Evolutionary conservation across 2,797 vertebrate genomes (phyloP), one percentile per base, ranked within the genome.

Genomic region (Labroides dimidiatus): DNA sequence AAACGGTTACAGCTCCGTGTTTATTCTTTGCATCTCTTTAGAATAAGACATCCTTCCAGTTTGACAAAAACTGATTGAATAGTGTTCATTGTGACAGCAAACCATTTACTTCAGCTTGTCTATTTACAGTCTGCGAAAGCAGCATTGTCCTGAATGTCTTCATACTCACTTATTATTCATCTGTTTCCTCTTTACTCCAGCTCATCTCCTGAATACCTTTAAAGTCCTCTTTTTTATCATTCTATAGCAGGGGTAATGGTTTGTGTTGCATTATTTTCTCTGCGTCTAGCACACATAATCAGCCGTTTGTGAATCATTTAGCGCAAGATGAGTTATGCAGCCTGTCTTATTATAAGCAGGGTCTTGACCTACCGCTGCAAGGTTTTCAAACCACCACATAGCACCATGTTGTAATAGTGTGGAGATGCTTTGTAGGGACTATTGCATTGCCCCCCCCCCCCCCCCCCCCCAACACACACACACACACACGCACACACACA

Each of bases 251-350:
- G 37, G 54, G 53, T 3, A 15, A 12, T 23, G 19, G 19, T 50
- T 58, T 52, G 16, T 20, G 12, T 58, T 53, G 20, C 4, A 27
- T 53, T n/a, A 10, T 45, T 30, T 30, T 43, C 14, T 10, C 9
- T 11, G 50, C 20, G 21, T 19, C 10, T 54, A 14, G 1, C 10
- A 16, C 24, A 53, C 30, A 66, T 41, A 59, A 45, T 10, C 21
- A 49, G 42, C 43, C 17, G 39, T 63, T 41, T 54, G 21, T 39
- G 21, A 60, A 21, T 42, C n/a, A 55, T 42, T 69, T 11, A 60
- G 19, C 19, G 55, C 19, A 43, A 37, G 51, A 16, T 63, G 10
- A 16, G 19, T 17, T 12, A 23, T 41, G 20, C 17, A 41, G 66
- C 23, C n/a, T 21, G 17, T 41, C n/a, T 30, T 59, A 36, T 49